Evolutionary conservation across 2,888 invertebrate genomes (phyloP).

Genomic region (Lottia scabra): DNA sequence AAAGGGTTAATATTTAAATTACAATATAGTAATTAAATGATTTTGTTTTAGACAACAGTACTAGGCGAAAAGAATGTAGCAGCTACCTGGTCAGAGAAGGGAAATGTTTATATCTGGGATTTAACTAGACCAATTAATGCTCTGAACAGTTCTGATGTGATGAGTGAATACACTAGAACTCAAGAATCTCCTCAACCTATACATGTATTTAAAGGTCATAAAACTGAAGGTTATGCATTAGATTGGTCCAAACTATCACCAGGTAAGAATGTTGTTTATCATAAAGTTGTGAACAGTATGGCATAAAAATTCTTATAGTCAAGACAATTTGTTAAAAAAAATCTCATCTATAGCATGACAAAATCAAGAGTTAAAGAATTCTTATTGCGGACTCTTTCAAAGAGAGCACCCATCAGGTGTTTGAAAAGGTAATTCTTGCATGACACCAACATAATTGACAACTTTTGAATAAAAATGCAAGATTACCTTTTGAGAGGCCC

Average conservation of each 20-base stretch:
- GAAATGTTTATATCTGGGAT: conserved; percentile 93
- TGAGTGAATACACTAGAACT: conserved; percentile 58
- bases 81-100: conserved; percentile 96
- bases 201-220: conserved; percentile 91
- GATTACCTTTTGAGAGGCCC: no score
- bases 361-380: no score
- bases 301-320: neutral
- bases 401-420: no score
- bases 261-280: conserved; percentile 71
- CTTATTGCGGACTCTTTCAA: no score
- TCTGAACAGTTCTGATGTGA: conserved; percentile 77
- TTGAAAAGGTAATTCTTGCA: no score
- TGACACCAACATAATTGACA: no score
- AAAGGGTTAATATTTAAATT: no score
- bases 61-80: conserved; percentile 80
- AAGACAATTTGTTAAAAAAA: no score
- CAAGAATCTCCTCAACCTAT: conserved; percentile 73
- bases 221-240: conserved; percentile 92
- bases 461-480: no score
- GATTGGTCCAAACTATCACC: conserved; percentile 89
- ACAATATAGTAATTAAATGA: neutral
- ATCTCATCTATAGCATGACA: no score
- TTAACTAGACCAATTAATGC: conserved; percentile 84
- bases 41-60: conserved; percentile 68
- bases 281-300: neutral